Percentiles rank a stretch among this genome's conserved stretches.
Conservation (phyloP, 92 coral and sea anemone species). For the Epizoanthus illoricatus region DNA sequence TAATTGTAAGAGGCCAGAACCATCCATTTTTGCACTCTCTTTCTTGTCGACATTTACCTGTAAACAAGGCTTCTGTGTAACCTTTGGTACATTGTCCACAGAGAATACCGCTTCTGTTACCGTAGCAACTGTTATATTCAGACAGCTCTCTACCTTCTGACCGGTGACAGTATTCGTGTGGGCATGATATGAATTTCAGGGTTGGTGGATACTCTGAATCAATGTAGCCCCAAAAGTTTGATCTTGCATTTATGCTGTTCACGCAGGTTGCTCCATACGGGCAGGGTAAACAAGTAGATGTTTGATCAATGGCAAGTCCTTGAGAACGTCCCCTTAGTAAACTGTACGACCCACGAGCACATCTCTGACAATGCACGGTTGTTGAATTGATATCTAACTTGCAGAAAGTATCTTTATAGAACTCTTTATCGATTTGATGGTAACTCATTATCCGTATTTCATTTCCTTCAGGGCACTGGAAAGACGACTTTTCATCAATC, state of each 20-base stretch:
- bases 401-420: not conserved
- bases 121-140: slow-evolving; percentile 50
- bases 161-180: slow-evolving; percentile 54
- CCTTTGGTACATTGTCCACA: slow-evolving; percentile 64
- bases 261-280: slow-evolving; percentile 66
- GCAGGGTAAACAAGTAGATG: slow-evolving; percentile 50
- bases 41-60: slow-evolving; percentile 41
- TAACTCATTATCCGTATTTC: not conserved
- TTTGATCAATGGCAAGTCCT: not conserved
- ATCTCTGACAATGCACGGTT: slow-evolving; percentile 42
- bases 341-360: slow-evolving; percentile 44
- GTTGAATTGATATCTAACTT: slow-evolving; percentile 14
- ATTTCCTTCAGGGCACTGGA: slow-evolving; percentile 33
- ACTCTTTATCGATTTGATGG: not conserved
- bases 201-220: not conserved
- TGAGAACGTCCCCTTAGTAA: slow-evolving; percentile 43
- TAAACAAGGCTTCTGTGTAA: slow-evolving; percentile 46
- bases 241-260: slow-evolving; percentile 37
- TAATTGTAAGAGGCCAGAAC: slow-evolving; percentile 47
- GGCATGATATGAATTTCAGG: slow-evolving; percentile 50
- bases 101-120: slow-evolving; percentile 50
- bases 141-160: too few relatives aligned
- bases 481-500: slow-evolving; percentile 19
- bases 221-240: slow-evolving; percentile 54
- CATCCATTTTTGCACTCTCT: slow-evolving; percentile 40